phyloP scores from a whole-genome alignment of 2,888 invertebrate genomes.

The Aromia moschata region DNA sequence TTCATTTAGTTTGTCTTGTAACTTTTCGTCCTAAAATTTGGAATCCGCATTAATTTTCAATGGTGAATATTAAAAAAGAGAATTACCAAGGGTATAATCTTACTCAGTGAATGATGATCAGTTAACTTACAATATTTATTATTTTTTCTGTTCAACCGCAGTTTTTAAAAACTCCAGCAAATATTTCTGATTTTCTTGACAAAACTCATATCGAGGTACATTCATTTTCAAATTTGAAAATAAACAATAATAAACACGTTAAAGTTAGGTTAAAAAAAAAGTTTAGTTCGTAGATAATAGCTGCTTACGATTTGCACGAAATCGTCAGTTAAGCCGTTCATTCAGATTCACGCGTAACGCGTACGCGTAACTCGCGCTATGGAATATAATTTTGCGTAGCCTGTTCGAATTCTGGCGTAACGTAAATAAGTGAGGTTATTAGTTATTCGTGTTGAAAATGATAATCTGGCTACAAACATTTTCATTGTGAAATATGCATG shows the following conservation, averaged over 20 bases:
- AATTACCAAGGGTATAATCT: constrained; percentile 38
- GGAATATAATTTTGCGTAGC: too few species aligned
- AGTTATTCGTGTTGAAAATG: too few species aligned
- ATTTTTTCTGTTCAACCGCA: constrained; percentile 32
- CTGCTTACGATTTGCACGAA: too few species aligned
- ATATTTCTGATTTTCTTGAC: constrained; percentile 33
- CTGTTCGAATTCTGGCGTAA: too few species aligned
- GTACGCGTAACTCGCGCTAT: too few species aligned
- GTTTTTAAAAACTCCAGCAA: constrained; percentile 36
- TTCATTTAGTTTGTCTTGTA: constrained; percentile 26
- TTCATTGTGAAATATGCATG: too few species aligned
- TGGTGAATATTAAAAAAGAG: constrained; percentile 3
- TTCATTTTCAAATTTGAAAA: constrained; percentile 22
- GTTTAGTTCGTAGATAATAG: too few species aligned
- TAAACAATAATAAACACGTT: not conserved
- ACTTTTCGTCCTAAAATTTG: constrained; percentile 19
- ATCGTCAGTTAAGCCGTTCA: too few species aligned
- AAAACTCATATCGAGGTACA: constrained; percentile 34
- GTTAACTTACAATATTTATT: constrained; percentile 34
- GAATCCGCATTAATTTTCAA: constrained; percentile 13
- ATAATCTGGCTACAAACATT: too few species aligned
- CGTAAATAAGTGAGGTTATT: too few species aligned
- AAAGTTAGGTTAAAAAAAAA: too few species aligned
- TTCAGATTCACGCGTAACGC: too few species aligned
- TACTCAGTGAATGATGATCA: constrained; percentile 32